Evolutionary conservation across 2,888 invertebrate genomes (phyloP), one percentile per base, ranked within the genome.

Genomic region (Gymnocheta viridis): DNA sequence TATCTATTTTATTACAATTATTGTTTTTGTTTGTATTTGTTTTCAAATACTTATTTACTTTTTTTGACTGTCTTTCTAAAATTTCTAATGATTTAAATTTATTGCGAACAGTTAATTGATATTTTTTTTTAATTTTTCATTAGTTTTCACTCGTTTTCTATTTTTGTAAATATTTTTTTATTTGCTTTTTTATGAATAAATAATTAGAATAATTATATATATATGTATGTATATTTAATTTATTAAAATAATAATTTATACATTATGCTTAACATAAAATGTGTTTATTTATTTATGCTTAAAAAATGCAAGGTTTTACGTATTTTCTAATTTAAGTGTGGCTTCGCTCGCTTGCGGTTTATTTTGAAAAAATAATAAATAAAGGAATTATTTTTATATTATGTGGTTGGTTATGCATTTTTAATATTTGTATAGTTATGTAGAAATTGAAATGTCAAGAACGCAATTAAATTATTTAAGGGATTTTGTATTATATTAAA

Each of bases 371-470:
- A 27, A 17, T 24, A 38, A 32, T 60, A 72, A 64, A 72, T 66
- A 72, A 77, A 54, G 41, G 38, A 64, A 58, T 77, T 66, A 47
- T 73, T 35, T 44, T 54, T 82, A 14, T 17, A 51, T 54, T 47
- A 44, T 38, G 49, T n/a, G 38, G 54, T 62, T 44, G 14, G 10
- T 60, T 6, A 38, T 67, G 10, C 44, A 14, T 66, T 44, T 56
- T 35, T 29, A 3, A 47, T 58, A n/a, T 54, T n/a, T 14, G 14
- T 32, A 6, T 47, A 41, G 32, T 2, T 19, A 66, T 49, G 12
- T 64, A 64, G 62, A 51, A 73, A 66, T 47, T 81, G 81, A 77
- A 84, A 84, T 81, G 84, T 81, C 81, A 73, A 77, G 72, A 84
- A 81, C 77, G 60, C 77, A 60, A 44, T 66, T 22, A 27, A 44